Percentiles rank a stretch among this genome's conserved stretches.
phyloP scores from a whole-genome alignment of 2,113 vertebrate species.

The Clarias macrocephalus region DNA sequence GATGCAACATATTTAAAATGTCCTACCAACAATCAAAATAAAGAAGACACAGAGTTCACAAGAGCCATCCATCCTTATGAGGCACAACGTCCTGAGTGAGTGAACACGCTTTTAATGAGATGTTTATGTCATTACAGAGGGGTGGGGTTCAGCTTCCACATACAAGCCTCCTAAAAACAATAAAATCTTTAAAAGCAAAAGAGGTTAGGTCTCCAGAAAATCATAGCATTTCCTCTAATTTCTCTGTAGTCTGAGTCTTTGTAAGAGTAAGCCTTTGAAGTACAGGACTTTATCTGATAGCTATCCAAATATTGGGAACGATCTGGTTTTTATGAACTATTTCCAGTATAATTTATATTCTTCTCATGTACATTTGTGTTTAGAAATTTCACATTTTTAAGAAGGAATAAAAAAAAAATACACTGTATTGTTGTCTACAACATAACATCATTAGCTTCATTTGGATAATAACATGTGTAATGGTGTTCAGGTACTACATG shows the following conservation, averaged over 20 bases:
- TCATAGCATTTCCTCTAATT: not conserved
- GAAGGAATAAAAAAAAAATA: too few species aligned
- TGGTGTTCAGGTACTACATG: conserved; percentile 11
- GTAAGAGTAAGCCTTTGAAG: not conserved
- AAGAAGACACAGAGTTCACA: conserved; percentile 19
- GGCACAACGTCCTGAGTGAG: not conserved
- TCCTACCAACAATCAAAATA: conserved; percentile 23
- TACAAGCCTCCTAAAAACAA: not conserved
- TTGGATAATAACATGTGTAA: not conserved
- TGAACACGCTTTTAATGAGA: not conserved
- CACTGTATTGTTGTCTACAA: too few species aligned
- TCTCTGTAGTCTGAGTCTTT: not conserved
- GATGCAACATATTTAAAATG: not conserved
- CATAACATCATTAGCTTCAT: too few species aligned
- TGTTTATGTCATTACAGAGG: not conserved
- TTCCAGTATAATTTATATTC: too few species aligned
- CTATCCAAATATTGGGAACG: too few species aligned
- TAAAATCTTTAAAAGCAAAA: not conserved
- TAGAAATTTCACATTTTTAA: too few species aligned
- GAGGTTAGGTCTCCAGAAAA: not conserved
- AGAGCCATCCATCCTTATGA: conserved; percentile 12
- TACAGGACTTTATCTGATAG: not conserved
- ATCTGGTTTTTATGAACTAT: not conserved
- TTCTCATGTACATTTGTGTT: too few species aligned
- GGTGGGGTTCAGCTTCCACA: conserved; percentile 41